A percentile compares a stretch with the other conserved stretches of the same genome.
Conservation (phyloP, 2,888 invertebrate species). For the Drosophila buzzatii region DNA sequence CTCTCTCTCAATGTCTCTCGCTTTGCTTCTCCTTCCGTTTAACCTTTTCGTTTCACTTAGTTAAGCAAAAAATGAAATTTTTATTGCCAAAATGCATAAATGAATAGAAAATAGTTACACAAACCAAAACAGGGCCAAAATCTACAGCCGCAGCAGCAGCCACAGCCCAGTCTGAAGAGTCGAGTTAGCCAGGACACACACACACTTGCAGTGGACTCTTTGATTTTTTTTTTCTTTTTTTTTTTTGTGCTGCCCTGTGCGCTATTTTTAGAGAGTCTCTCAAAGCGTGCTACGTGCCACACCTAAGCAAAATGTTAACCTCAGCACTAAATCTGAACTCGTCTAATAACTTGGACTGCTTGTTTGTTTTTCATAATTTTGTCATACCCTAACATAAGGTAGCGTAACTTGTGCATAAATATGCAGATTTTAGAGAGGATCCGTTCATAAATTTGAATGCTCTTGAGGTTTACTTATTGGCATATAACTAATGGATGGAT, state of each 20-base stretch:
- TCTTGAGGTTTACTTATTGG: not conserved
- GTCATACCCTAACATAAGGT: conserved; percentile 5
- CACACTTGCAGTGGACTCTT: conserved; percentile 33
- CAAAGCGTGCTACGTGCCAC: conserved; percentile 27
- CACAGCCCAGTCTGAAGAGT: conserved; percentile 11
- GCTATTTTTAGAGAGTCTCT: conserved; percentile 31
- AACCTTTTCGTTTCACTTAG: conserved; percentile 81
- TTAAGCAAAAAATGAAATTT: conserved; percentile 79
- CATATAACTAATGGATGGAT: not conserved
- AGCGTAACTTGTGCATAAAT: not conserved
- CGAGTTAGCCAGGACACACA: conserved; percentile 3
- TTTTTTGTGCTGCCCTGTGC: conserved; percentile 50
- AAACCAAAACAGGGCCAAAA: conserved; percentile 46
- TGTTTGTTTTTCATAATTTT: conserved; percentile 46
- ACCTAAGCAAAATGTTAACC: conserved; percentile 55
- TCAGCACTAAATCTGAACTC: conserved; percentile 55
- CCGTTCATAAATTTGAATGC: not conserved
- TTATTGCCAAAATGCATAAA: conserved; percentile 80
- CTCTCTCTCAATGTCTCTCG: no score
- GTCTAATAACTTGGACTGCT: conserved; percentile 51
- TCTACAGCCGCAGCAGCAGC: conserved; percentile 17
- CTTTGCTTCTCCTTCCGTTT: conserved; percentile 40
- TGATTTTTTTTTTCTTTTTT: conserved; percentile 53
- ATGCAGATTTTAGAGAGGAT: not conserved
- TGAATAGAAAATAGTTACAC: conserved; percentile 79